Percentiles rank a stretch among this genome's conserved stretches.
These are phyloP conservation scores for Rhombomys opimus DNA, from an alignment of 2,113 vertebrate genomes.

Conservation along the genomic window DNA sequence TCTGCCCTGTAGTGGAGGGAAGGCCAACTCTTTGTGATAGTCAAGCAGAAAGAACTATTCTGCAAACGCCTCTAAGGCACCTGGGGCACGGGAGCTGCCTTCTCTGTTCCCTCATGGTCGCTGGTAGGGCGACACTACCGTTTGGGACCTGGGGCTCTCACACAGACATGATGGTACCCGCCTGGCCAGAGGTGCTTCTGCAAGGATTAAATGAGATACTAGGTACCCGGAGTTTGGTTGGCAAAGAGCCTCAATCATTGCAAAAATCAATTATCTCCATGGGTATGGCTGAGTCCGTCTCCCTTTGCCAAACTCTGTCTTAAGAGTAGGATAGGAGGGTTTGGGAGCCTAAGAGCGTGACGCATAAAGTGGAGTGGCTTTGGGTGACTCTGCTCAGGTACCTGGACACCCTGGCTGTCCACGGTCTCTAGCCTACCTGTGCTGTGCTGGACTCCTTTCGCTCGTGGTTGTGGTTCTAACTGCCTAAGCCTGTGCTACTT, in stretches of 20 bases:
- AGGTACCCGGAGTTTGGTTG: not conserved
- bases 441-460: not conserved
- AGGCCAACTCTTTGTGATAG: accelerated
- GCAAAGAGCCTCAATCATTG: not conserved
- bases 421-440: not conserved
- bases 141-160: not conserved
- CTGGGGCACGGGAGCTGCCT: accelerated
- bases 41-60: not conserved
- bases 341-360: accelerated
- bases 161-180: accelerated
- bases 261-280: not conserved
- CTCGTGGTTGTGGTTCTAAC: accelerated
- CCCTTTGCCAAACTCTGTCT: accelerated
- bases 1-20: no score
- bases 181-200: not conserved
- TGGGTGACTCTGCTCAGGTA: not conserved
- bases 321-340: not conserved
- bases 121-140: not conserved
- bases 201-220: not conserved
- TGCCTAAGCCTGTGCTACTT: not conserved
- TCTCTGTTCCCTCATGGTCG: accelerated
- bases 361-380: not conserved
- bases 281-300: not conserved
- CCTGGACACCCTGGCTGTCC: not conserved
- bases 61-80: not conserved